A percentile compares a stretch with the other conserved stretches of the same genome.
phyloP scores from a whole-genome alignment of 2,113 vertebrate genomes.

The Pogona vitticeps region DNA sequence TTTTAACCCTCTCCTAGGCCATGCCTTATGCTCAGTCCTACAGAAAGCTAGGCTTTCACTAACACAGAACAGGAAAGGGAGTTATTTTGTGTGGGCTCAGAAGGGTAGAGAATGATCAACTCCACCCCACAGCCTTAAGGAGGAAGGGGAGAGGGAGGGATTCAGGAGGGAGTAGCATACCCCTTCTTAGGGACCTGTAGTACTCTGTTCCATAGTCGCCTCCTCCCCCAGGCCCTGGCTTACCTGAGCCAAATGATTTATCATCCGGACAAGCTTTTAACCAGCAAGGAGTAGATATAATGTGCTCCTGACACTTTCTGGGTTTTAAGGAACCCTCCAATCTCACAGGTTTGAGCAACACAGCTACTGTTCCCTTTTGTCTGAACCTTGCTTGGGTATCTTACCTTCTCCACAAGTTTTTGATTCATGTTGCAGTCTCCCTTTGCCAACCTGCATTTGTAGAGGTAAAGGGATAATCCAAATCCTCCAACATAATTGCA shows the following conservation, averaged over 20 bases:
- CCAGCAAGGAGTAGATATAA: not conserved
- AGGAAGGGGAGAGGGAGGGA: too few relatives aligned
- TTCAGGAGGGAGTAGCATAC: too few relatives aligned
- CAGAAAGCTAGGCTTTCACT: too few relatives aligned
- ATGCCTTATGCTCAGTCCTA: too few relatives aligned
- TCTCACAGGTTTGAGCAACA: not conserved
- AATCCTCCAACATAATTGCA: conserved; percentile 11
- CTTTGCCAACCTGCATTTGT: not conserved
- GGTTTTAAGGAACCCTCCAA: not conserved
- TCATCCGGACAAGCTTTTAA: not conserved
- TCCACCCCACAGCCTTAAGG: too few relatives aligned
- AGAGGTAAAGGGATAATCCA: conserved; percentile 1
- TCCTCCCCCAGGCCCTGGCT: too few relatives aligned
- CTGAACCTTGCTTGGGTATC: not conserved
- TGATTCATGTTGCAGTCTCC: not conserved
- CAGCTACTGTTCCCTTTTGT: not conserved
- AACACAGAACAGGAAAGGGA: too few relatives aligned
- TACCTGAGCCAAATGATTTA: not conserved
- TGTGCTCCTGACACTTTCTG: conserved; percentile 6
- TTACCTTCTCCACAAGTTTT: not conserved
- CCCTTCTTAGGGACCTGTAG: too few relatives aligned
- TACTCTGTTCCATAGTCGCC: too few relatives aligned
- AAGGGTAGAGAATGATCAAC: too few relatives aligned
- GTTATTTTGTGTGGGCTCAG: too few relatives aligned
- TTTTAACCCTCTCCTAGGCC: too few relatives aligned